These are phyloP conservation scores for Macrostomum lignano DNA, from an alignment of 1,140 invertebrate genomes.

Conservation along the genomic window DNA sequence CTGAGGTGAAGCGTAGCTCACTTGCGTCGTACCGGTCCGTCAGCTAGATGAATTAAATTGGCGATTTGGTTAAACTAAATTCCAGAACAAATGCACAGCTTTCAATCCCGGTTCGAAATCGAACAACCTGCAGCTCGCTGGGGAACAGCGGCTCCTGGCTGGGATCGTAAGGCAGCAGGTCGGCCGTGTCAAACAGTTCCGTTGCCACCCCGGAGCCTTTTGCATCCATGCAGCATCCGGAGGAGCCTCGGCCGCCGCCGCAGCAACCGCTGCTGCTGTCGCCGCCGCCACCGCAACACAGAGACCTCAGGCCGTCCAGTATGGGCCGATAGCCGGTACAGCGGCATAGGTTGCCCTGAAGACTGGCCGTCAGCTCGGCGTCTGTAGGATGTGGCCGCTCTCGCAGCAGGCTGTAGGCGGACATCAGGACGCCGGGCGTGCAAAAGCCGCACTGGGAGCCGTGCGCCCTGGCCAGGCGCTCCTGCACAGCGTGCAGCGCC, in stretches of 20 bases:
- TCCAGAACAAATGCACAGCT: too few species aligned
- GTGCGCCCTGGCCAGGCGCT: slow-evolving; percentile 16
- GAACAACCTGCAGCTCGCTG: slow-evolving; percentile 53
- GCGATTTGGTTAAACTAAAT: too few species aligned
- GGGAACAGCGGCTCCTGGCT: slow-evolving; percentile 76
- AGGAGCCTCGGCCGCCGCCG: too few species aligned
- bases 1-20: too few species aligned
- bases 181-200: slow-evolving; percentile 33
- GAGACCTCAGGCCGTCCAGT: too few species aligned
- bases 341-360: too few species aligned
- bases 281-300: neutral
- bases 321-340: too few species aligned
- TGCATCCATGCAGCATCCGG: slow-evolving; percentile 1
- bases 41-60: too few species aligned
- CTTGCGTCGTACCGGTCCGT: too few species aligned
- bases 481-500: too few species aligned
- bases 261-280: too few species aligned
- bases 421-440: slow-evolving; percentile 27
- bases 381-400: slow-evolving; percentile 14
- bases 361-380: slow-evolving; percentile 6
- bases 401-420: slow-evolving; percentile 20
- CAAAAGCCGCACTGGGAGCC: slow-evolving; percentile 27
- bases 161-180: slow-evolving; percentile 46
- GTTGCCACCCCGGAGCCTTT: neutral
- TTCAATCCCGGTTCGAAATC: too few species aligned